These are phyloP conservation scores for Tipula vernalis DNA, from an alignment of 2,888 invertebrate species.

Conservation along the genomic window DNA sequence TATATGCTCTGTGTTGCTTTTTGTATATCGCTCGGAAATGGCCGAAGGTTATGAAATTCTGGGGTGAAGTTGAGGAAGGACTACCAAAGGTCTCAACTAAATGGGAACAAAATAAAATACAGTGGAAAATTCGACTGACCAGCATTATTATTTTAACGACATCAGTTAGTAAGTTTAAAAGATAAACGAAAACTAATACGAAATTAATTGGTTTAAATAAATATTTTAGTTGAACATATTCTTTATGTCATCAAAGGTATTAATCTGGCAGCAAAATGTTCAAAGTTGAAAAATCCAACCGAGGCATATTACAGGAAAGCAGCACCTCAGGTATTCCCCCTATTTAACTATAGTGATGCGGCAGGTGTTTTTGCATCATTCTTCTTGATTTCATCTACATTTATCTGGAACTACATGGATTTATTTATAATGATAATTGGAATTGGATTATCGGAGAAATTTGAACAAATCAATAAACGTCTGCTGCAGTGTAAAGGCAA, in stretches of 20 bases:
- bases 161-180: not conserved
- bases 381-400: not conserved
- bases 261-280: not conserved
- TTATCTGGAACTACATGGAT: constrained; percentile 6
- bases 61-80: constrained; percentile 32
- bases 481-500: not conserved
- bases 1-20: constrained; percentile 21
- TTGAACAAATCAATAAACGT: not conserved
- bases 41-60: constrained; percentile 31
- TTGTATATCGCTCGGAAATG: constrained; percentile 34
- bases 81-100: constrained; percentile 17
- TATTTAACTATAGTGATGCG: not conserved
- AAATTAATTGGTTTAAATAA: too few relatives aligned
- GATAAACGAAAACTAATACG: too few relatives aligned
- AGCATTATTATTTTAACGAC: not conserved
- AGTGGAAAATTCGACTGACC: not conserved
- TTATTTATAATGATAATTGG: not conserved
- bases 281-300: not conserved
- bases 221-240: not conserved
- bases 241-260: not conserved
- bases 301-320: not conserved
- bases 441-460: not conserved
- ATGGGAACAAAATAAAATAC: constrained; percentile 16
- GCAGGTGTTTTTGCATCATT: not conserved
- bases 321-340: not conserved